Base-by-base conservation (phyloP, 2,797 vertebrate genomes). In the Pygocentrus nattereri region DNA sequence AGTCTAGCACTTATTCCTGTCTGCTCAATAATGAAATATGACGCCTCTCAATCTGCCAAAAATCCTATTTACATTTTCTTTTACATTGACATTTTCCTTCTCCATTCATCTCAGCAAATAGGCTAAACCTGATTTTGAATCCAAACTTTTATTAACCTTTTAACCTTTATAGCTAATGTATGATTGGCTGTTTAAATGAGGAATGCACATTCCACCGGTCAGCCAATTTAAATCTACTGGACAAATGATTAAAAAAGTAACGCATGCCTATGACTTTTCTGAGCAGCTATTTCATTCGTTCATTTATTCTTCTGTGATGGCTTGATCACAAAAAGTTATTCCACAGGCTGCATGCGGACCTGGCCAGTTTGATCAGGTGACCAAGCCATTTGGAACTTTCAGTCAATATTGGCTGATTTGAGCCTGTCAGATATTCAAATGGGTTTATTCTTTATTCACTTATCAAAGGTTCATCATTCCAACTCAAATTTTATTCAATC, bases 111-210 rank as follows among this genome's bases (percentile, higher is more conserved):
- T 10, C 44, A 44, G 41, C 41, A 10, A 61, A 0, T 0, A n/a
- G 54, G 25, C 23, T 25, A 31, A 61, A 30, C 59, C 59, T 27
- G 59, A 61, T 11, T 23, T 12, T 18, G 61, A 61, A 13, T 27
- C 54, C 58, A 27, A 59, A 61, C 58, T 25, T 61, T 61, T 61
- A 61, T 61, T 61, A 61, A 61, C 30, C 61, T 62, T 31, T 18
- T 62, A 19, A 62, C 61, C 15, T 62, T 62, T 31, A 1, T 16
- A 62, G 1, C 30, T 62, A 62, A 62, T 3, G 19, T 31, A 18
- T 31, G 61, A 62, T 62, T 31, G 25, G 58, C 7, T 62, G 15
- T 31, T 62, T 31, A 18, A 62, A 62, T 31, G 15, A 19, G 15
- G 31, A 18, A 7, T 12, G 23, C 12, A 1, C 10, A 6, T 10